Evolutionary conservation across 92 coral and sea anemone genomes (phyloP), one percentile per base, ranked within the genome.

Genomic region (Anthopleura xanthogrammica): DNA sequence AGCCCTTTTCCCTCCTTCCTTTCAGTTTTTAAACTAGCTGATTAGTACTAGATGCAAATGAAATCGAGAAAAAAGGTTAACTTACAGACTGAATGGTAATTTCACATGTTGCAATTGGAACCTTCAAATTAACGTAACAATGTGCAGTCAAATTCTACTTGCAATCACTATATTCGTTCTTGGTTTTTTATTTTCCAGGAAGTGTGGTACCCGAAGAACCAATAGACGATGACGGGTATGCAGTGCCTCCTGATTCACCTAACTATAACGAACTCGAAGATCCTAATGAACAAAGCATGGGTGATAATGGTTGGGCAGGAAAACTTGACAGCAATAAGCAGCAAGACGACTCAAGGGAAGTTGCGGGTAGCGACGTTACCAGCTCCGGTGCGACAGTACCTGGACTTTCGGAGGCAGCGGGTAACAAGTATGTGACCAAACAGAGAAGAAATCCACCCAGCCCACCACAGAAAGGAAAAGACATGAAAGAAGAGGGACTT

Each of bases 391-490:
- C 43, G 29, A 13, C 19, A 40, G 64, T 12, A 36, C 23, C 60
- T 41, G 68, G 55, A 48, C 12, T 4, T 41, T 22, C 29, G 42
- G 29, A 0, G 17, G 29, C 29, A 62, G 74, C 43, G 41, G 74
- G 11, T 68, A 68, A 23, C 19, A 68, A 42, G 29, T 29, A 68
- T 13, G 74, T 24, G 3, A 24, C 74, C 3, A 68, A 68, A 11
- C 74, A 68, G 19, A 68, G 84, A 52, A 17, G 84, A 70, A 68
- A 77, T 36, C 84, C 77, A 12, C 84, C 84, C 4, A 81, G 77
- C 16, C 84, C 84, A 36, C 84, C 84, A 65, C 58, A 54, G 29
- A 62, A 62, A 12, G 70, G 70, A 62, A 23, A 62, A 20, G 29
- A 62, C 70, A 20, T 12, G 11, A 20, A 62, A 7, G 70, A 20